These are phyloP conservation scores for Cremastinae sp. DNA, from an alignment of 2,888 invertebrate genomes.

Conservation along the genomic window DNA sequence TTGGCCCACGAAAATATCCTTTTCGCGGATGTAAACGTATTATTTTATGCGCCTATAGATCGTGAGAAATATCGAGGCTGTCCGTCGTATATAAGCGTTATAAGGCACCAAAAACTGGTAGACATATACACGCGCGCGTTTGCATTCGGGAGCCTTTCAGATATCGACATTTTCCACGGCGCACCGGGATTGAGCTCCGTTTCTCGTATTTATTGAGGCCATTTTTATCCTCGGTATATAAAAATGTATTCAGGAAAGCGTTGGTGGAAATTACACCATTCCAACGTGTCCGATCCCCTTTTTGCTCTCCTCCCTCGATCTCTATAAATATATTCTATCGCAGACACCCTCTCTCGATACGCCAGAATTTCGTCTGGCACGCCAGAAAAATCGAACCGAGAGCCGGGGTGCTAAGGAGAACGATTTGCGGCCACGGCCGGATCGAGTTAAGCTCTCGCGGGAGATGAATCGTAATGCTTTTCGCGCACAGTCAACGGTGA, in stretches of 20 bases:
- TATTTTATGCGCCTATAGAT: background rate
- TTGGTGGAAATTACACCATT: conserved; percentile 67
- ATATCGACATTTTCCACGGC: conserved; percentile 49
- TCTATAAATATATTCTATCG: conserved; percentile 32
- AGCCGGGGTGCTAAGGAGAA: conserved; percentile 62
- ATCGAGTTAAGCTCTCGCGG: conserved; percentile 62
- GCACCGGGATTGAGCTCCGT: conserved; percentile 56
- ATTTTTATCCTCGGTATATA: conserved; percentile 68
- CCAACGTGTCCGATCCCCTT: conserved; percentile 33
- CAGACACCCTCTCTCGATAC: conserved; percentile 41
- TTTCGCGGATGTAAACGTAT: conserved; percentile 21
- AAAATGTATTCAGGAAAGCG: conserved; percentile 68
- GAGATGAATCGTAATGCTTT: conserved; percentile 59
- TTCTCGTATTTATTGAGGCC: conserved; percentile 69
- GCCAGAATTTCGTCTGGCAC: conserved; percentile 32
- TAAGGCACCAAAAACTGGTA: conserved; percentile 28
- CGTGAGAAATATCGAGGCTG: conserved; percentile 13
- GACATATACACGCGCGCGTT: background rate
- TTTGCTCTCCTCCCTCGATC: conserved; percentile 16
- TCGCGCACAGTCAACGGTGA: conserved; percentile 46
- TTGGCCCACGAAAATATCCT: conserved; percentile 37
- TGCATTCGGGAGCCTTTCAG: conserved; percentile 29
- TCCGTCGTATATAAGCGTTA: conserved; percentile 24
- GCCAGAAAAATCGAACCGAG: conserved; percentile 59
- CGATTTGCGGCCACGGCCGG: conserved; percentile 61